Evolutionary conservation across 2,113 vertebrate species (phyloP), one percentile per base, ranked within the genome.

Genomic region (Romanogobio albipinnatus): DNA sequence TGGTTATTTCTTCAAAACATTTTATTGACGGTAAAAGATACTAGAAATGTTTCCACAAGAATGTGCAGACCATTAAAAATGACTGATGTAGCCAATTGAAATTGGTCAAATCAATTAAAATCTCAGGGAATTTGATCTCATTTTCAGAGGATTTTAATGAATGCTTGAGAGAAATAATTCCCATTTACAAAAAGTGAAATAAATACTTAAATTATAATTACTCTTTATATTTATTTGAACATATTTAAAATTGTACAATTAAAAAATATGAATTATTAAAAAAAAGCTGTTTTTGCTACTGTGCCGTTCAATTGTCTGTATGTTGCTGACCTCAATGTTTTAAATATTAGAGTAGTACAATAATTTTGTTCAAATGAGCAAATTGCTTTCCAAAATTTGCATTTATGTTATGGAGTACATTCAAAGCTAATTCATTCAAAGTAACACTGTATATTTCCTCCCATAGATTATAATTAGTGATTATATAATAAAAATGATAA

Each of bases 401-500:
- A 8, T 49, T 74, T 26, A 49, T 26, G 9, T 24, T 26, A 49
- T 15, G 26, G 45, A 59, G 11, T 24, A 43, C 11, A 61, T 45
- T 24, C 13, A 59, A 39, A 43, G 56, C 14, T 45, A 79, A 79
- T 79, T 45, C 24, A 62, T 79, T 22, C 22, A 14, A 43, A 78
- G 56, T n/a, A 59, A 78, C 22, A 24, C 53, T 59, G 39, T 47
- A 62, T 58, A 64, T 80, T 49, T 47, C 13, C 39, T 47, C 24
- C 7, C 59, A n/a, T 15, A 59, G 22, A 24, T 5, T 36, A 71
- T 43, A n/a, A n/a, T 45, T 43, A 45, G 45, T n/a, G 36, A 43
- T 71, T n/a, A 6, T 45, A 73, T 45, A 45, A 45, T 39, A 70
- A 22, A 71, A 73, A 73, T 2, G 19, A 76, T 76, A 56, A 76